A percentile compares a stretch with the other conserved stretches of the same genome.
phyloP scores from a whole-genome alignment of 2,113 vertebrate genomes.

The Delphinus delphis region DNA sequence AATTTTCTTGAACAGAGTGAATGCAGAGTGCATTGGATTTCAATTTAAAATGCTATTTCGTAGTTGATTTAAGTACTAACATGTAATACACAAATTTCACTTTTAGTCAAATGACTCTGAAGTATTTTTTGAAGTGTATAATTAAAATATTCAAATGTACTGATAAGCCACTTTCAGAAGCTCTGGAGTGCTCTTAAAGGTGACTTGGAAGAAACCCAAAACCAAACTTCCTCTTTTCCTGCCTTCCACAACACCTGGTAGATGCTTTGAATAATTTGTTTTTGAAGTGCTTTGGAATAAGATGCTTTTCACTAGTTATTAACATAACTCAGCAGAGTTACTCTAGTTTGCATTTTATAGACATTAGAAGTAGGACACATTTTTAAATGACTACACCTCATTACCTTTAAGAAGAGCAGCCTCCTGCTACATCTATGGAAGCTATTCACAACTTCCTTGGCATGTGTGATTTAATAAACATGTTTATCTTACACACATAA shows the following conservation, averaged over 20 bases:
- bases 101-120: constrained; percentile 52
- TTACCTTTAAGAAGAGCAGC: constrained; percentile 57
- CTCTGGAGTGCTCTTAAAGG: constrained; percentile 31
- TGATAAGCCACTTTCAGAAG: constrained; percentile 68
- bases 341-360: constrained; percentile 28
- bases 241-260: constrained; percentile 47
- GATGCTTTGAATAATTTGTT: constrained; percentile 56
- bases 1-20: constrained; percentile 65
- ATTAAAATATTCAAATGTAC: constrained; percentile 75
- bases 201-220: constrained; percentile 47
- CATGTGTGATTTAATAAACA: neutral
- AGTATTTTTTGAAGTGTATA: constrained; percentile 77
- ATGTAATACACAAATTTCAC: constrained; percentile 52
- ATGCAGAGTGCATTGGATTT: constrained; percentile 63
- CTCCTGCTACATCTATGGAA: neutral
- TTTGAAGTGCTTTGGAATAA: constrained; percentile 40
- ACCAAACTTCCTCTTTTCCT: constrained; percentile 32
- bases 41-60: constrained; percentile 74
- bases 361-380: constrained; percentile 49
- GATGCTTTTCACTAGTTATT: constrained; percentile 36
- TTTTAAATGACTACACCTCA: constrained; percentile 63
- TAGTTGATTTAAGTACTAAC: constrained; percentile 68
- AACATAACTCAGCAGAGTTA: constrained; percentile 22
- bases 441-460: neutral
- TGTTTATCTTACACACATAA: constrained; percentile 40